A percentile compares a stretch with the other conserved stretches of the same genome.
Conservation (phyloP, 2,888 invertebrate species). For the Lasius fuliginosus region DNA sequence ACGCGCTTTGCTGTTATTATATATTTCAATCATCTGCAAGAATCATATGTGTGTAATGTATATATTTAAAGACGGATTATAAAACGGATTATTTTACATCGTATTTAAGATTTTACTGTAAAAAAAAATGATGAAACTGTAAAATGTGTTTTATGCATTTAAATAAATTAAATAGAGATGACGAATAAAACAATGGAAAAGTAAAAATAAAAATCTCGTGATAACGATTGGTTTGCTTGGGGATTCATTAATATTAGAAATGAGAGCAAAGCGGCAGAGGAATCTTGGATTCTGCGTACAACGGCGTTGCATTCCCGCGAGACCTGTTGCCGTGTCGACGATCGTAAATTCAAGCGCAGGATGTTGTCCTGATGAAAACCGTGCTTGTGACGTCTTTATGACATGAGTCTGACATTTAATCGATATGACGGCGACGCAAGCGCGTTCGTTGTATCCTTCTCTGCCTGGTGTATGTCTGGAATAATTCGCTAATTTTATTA, state of each 20-base stretch:
- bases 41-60: background rate
- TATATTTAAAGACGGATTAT: background rate
- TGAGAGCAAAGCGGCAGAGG: constrained; percentile 22
- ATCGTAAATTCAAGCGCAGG: constrained; percentile 85
- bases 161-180: background rate
- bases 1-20: background rate
- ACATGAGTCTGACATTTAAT: constrained; percentile 85
- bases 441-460: constrained; percentile 29
- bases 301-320: constrained; percentile 65
- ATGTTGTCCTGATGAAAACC: constrained; percentile 86
- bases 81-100: background rate
- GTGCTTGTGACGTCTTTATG: constrained; percentile 86
- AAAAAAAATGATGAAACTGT: background rate
- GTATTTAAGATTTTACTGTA: background rate
- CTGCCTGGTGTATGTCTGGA: background rate
- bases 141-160: background rate
- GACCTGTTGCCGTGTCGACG: constrained; percentile 81
- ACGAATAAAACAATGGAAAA: background rate
- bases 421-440: constrained; percentile 78
- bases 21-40: background rate
- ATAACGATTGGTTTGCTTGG: background rate
- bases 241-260: constrained; percentile 8
- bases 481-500: background rate
- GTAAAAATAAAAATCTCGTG: background rate
- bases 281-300: constrained; percentile 61